These are phyloP conservation scores for Acronicta leporina DNA, from an alignment of 2,888 invertebrate species.

Conservation along the genomic window DNA sequence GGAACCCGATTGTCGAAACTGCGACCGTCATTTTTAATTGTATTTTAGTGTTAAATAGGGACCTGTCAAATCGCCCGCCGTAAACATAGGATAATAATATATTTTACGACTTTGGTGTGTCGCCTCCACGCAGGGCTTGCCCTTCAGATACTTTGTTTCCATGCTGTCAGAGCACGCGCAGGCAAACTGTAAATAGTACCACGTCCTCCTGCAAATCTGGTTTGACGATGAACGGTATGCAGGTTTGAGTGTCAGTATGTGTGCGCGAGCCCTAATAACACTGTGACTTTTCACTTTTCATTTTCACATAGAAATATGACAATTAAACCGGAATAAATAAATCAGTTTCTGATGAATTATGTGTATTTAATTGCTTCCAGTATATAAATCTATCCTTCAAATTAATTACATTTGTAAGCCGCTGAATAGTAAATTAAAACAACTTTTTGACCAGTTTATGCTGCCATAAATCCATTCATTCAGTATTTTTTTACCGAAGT, in stretches of 20 bases:
- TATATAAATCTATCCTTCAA: slow-evolving; percentile 11
- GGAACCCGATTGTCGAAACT: slow-evolving; percentile 23
- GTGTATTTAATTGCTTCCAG: slow-evolving; percentile 62
- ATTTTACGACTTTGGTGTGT: slow-evolving; percentile 50
- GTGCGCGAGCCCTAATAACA: slow-evolving; percentile 51
- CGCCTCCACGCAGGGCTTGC: slow-evolving; percentile 73
- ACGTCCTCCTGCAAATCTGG: background rate
- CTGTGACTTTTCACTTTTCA: slow-evolving; percentile 53
- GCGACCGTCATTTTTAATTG: slow-evolving; percentile 29
- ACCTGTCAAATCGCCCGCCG: slow-evolving; percentile 62
- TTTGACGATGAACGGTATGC: background rate
- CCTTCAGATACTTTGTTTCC: slow-evolving; percentile 58
- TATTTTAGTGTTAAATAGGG: slow-evolving; percentile 51
- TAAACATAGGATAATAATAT: slow-evolving; percentile 58
- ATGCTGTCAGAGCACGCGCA: slow-evolving; percentile 52
- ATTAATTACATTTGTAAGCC: background rate
- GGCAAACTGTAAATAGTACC: slow-evolving; percentile 17
- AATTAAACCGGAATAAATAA: slow-evolving; percentile 77
- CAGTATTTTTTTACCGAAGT: no score
- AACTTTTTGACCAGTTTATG: no score
- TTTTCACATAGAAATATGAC: slow-evolving; percentile 74
- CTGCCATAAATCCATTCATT: no score
- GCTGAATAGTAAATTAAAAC: no score
- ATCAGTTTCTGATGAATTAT: slow-evolving; percentile 61
- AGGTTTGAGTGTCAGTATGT: slow-evolving; percentile 15